Evolutionary conservation across 2,113 vertebrate species (phyloP).

Genomic region (Pseudorectes ferrugineus): DNA sequence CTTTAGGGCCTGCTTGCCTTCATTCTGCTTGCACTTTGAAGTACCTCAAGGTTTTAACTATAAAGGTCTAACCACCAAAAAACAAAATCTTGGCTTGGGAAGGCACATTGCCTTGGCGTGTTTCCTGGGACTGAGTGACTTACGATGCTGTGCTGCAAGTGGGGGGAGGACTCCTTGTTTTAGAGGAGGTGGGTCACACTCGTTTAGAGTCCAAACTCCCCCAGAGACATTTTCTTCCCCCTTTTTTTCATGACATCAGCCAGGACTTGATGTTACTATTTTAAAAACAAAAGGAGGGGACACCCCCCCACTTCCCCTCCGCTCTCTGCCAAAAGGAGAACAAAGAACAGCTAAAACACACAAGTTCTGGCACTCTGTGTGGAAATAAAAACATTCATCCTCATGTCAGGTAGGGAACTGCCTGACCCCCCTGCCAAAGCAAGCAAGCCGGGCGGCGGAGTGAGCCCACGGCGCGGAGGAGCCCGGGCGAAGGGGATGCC

Average conservation of each 20-base stretch:
- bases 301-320: neutral
- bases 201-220: neutral
- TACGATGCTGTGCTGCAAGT: neutral
- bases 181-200: neutral
- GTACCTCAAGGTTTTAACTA: neutral
- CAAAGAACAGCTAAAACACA: conserved; percentile 47
- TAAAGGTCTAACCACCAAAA: neutral
- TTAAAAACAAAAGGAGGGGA: conserved; percentile 43
- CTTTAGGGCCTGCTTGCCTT: neutral
- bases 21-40: neutral
- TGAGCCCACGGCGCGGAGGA: neutral
- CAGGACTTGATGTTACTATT: conserved; percentile 34
- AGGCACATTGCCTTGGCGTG: neutral
- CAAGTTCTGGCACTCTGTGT: conserved; percentile 28
- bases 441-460: neutral
- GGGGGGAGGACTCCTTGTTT: neutral
- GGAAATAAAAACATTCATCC: conserved; percentile 54
- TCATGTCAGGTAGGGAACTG: conserved; percentile 60
- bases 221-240: neutral
- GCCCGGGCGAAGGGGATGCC: neutral
- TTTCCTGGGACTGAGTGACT: conserved; percentile 28
- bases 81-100: conserved; percentile 7
- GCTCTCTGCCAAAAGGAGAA: conserved; percentile 34
- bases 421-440: conserved; percentile 2
- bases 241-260: neutral